A percentile compares a stretch with the other conserved stretches of the same genome.
phyloP scores from a whole-genome alignment of 2,113 vertebrate genomes.

The Mobula birostris region DNA sequence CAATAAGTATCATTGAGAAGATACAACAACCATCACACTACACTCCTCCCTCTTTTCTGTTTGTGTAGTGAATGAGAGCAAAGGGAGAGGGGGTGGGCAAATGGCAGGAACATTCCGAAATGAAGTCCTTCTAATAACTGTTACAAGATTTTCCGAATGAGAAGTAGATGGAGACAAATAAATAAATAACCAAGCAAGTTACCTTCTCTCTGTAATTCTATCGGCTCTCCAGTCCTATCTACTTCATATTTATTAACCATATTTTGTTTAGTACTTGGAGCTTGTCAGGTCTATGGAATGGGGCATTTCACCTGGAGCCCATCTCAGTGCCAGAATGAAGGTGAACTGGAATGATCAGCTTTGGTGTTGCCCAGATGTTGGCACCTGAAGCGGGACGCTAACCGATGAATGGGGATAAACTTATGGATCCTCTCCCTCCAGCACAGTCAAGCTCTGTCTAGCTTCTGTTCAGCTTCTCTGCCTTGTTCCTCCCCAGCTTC shows the following conservation, averaged over 20 bases:
- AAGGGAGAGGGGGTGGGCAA: neutral
- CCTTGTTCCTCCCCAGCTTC: neutral
- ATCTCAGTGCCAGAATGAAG: neutral
- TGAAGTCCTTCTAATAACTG: too few species aligned
- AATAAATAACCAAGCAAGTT: neutral
- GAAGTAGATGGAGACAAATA: neutral
- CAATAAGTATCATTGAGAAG: neutral
- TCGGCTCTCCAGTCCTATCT: neutral
- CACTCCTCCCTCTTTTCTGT: neutral
- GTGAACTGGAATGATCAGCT: neutral
- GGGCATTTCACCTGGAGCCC: neutral
- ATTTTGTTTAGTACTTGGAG: neutral
- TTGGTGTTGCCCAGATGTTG: neutral
- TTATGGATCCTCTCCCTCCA: neutral
- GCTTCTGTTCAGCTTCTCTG: neutral
- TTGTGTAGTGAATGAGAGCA: neutral
- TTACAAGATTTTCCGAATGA: neutral
- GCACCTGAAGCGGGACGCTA: neutral
- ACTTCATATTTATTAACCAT: neutral
- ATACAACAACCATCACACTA: neutral
- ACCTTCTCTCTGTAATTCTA: neutral
- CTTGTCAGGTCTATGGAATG: neutral
- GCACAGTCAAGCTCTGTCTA: neutral
- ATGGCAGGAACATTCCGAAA: too few species aligned
- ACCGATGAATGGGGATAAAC: neutral